phyloP scores from a whole-genome alignment of 2,888 invertebrate genomes.

The Cheilosia vulpina region DNA sequence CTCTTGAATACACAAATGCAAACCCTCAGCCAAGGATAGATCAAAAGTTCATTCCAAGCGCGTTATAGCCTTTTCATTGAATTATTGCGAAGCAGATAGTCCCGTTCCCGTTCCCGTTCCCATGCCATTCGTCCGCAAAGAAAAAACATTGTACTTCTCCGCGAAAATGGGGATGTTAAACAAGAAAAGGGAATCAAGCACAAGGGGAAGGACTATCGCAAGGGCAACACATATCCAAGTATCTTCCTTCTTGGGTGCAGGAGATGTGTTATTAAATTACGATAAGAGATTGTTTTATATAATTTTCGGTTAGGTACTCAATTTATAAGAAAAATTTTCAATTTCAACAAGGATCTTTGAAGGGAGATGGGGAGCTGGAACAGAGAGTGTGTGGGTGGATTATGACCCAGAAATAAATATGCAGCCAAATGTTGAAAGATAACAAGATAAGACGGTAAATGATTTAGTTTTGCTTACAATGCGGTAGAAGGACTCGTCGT shows the following conservation, averaged over 20 bases:
- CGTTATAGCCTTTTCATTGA: conserved; percentile 36
- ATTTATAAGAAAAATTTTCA: conserved; percentile 30
- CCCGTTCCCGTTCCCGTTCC: not conserved
- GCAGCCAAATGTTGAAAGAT: not conserved
- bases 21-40: conserved; percentile 5
- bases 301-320: conserved; percentile 52
- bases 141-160: conserved; percentile 11
- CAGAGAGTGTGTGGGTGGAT: not conserved
- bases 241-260: conserved; percentile 7
- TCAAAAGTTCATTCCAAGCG: conserved; percentile 20
- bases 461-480: too few species aligned
- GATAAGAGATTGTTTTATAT: conserved; percentile 58
- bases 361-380: not conserved
- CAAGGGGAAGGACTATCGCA: conserved; percentile 5
- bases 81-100: conserved; percentile 44
- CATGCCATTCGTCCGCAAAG: not conserved
- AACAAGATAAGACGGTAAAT: too few species aligned
- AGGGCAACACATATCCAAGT: not conserved
- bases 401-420: not conserved
- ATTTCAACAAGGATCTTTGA: not conserved
- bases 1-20: not conserved
- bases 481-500: too few species aligned
- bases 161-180: not conserved
- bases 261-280: conserved; percentile 49
- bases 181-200: conserved; percentile 16